phyloP scores from a whole-genome alignment of 2,888 invertebrate species.

The Psylliodes chrysocephalus region DNA sequence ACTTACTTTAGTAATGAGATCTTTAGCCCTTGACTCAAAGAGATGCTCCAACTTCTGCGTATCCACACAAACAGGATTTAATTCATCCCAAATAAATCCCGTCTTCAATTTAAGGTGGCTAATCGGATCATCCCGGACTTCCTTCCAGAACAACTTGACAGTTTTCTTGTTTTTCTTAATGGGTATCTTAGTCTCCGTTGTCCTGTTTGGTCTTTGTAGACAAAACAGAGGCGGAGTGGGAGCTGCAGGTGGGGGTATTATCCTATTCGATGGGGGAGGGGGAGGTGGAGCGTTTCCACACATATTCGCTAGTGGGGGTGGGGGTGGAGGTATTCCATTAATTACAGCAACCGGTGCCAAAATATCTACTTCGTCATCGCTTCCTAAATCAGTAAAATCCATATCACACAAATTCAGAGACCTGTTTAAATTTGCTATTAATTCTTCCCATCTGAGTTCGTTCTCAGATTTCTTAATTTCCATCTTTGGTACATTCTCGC shows the following conservation, averaged over 20 bases:
- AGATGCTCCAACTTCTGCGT: slow-evolving; percentile 94
- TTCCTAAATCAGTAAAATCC: slow-evolving; percentile 92
- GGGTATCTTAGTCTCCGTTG: slow-evolving; percentile 64
- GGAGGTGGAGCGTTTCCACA: slow-evolving; percentile 66
- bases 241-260: slow-evolving; percentile 60
- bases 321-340: slow-evolving; percentile 80
- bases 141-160: slow-evolving; percentile 98
- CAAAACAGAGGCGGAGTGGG: slow-evolving; percentile 66
- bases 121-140: slow-evolving; percentile 83
- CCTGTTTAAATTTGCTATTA: slow-evolving; percentile 79
- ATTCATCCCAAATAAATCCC: slow-evolving; percentile 91
- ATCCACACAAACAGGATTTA: slow-evolving; percentile 86
- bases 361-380: slow-evolving; percentile 85
- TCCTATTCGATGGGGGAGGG: slow-evolving; percentile 57
- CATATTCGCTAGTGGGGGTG: slow-evolving; percentile 73
- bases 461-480: slow-evolving; percentile 91
- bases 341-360: slow-evolving; percentile 72
- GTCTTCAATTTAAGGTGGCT: slow-evolving; percentile 68
- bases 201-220: slow-evolving; percentile 53
- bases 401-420: slow-evolving; percentile 90
- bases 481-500: slow-evolving; percentile 70
- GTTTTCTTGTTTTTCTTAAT: slow-evolving; percentile 94
- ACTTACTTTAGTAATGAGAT: slow-evolving; percentile 82
- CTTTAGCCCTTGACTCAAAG: slow-evolving; percentile 96
- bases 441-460: slow-evolving; percentile 95